phyloP scores from a whole-genome alignment of 2,113 vertebrate genomes.

The Salminus brasiliensis region DNA sequence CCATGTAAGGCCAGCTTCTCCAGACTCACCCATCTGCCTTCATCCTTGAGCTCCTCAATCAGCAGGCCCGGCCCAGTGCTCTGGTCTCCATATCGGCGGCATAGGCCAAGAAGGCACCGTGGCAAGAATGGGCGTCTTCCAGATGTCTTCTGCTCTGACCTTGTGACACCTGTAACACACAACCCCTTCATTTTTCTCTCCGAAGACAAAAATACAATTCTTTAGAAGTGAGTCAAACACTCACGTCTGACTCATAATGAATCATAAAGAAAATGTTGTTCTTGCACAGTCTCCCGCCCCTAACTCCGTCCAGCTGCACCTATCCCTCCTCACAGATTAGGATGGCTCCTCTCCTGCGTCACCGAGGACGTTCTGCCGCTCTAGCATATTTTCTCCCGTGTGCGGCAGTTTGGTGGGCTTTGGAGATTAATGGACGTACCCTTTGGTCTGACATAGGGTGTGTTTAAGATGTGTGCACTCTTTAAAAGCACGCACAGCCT shows the following conservation, averaged over 20 bases:
- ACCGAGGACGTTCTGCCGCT: constrained; percentile 55
- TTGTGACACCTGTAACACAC: constrained; percentile 20
- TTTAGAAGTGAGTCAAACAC: background rate
- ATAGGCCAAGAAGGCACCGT: constrained; percentile 59
- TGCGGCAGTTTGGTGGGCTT: constrained; percentile 66
- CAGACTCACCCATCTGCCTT: too few species aligned
- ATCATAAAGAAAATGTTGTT: background rate
- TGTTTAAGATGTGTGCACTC: constrained; percentile 53
- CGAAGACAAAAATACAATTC: background rate
- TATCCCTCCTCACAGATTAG: background rate
- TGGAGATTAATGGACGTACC: constrained; percentile 66
- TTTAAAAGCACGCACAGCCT: constrained; percentile 8
- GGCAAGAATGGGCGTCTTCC: constrained; percentile 51
- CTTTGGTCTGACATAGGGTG: constrained; percentile 58
- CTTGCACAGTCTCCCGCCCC: background rate
- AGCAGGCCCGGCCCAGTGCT: constrained; percentile 60
- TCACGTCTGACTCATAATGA: constrained; percentile 22
- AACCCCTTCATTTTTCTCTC: background rate
- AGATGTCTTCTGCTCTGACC: constrained; percentile 62
- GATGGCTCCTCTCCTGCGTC: constrained; percentile 24
- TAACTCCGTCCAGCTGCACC: background rate
- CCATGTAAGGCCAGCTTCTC: too few species aligned
- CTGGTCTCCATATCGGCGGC: constrained; percentile 60
- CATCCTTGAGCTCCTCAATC: constrained; percentile 40
- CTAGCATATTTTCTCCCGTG: constrained; percentile 68